phyloP scores from a whole-genome alignment of 2,113 vertebrate species.

The Ellobius talpinus region DNA sequence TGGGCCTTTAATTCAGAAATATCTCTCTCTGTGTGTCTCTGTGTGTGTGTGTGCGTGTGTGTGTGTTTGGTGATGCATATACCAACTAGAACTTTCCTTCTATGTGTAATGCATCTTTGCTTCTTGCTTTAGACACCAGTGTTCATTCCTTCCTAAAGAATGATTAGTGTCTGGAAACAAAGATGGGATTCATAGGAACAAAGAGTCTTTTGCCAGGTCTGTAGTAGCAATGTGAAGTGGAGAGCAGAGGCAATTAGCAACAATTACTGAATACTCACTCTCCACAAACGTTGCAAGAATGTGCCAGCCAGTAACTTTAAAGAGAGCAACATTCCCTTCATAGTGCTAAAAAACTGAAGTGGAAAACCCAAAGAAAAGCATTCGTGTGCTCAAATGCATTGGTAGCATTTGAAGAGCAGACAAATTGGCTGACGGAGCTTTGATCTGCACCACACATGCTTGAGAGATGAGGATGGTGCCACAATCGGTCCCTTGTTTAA shows the following conservation, averaged over 20 bases:
- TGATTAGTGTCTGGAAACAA: slow-evolving; percentile 54
- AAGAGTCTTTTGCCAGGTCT: slow-evolving; percentile 29
- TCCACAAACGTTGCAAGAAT: not conserved
- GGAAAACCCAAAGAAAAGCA: not conserved
- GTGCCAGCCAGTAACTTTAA: not conserved
- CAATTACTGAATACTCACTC: not conserved
- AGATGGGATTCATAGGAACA: slow-evolving; percentile 46
- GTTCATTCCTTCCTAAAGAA: not conserved
- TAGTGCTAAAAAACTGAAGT: not conserved
- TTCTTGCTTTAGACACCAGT: slow-evolving; percentile 51
- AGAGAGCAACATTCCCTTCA: not conserved
- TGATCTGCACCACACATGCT: not conserved
- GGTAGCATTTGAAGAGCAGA: not conserved
- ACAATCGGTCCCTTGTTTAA: not conserved
- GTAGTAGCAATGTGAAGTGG: not conserved
- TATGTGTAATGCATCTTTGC: not conserved
- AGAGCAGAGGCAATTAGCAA: slow-evolving; percentile 14
- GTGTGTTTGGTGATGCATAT: not conserved
- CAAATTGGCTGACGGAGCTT: not conserved
- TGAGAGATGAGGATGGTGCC: not conserved
- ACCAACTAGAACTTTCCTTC: slow-evolving; percentile 38
- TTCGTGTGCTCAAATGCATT: not conserved
- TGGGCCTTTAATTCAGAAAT: slow-evolving; percentile 43
- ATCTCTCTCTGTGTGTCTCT: not conserved
- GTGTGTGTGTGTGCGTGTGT: not conserved